Evolutionary conservation across 2,797 vertebrate genomes (phyloP).

Genomic region (Morus bassanus): DNA sequence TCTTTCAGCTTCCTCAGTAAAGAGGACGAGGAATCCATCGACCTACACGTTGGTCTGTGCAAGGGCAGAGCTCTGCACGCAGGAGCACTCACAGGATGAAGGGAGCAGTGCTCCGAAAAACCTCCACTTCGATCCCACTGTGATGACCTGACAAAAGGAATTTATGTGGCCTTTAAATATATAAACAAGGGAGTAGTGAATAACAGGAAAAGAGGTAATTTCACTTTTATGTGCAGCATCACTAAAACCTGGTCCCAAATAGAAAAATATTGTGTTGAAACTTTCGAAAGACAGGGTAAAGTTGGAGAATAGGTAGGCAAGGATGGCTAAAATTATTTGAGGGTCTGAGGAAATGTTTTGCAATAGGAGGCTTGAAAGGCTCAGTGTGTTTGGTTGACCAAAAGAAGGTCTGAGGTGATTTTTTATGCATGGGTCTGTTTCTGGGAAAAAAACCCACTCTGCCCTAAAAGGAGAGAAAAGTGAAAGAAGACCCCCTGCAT

Average conservation of each 20-base stretch:
- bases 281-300: not conserved
- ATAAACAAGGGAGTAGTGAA: not conserved
- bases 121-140: not conserved
- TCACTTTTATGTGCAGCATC: not conserved
- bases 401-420: not conserved
- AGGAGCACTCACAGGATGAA: fast-evolving
- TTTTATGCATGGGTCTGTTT: not conserved
- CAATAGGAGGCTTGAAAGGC: not conserved
- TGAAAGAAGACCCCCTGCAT: not conserved
- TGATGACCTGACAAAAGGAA: not conserved
- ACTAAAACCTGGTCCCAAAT: not conserved
- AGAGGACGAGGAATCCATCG: not conserved
- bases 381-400: not conserved
- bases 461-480: not conserved
- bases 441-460: not conserved
- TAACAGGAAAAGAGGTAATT: conserved; percentile 6
- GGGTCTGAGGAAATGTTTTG: not conserved
- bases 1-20: not conserved
- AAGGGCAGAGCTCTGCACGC: not conserved
- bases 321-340: not conserved
- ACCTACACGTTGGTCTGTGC: fast-evolving
- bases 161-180: not conserved
- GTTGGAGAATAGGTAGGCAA: not conserved
- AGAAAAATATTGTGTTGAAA: not conserved
- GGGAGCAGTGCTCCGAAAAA: not conserved